These are phyloP conservation scores for Galagoides demidoff DNA, from an alignment of 2,797 vertebrate genomes.

Conservation along the genomic window DNA sequence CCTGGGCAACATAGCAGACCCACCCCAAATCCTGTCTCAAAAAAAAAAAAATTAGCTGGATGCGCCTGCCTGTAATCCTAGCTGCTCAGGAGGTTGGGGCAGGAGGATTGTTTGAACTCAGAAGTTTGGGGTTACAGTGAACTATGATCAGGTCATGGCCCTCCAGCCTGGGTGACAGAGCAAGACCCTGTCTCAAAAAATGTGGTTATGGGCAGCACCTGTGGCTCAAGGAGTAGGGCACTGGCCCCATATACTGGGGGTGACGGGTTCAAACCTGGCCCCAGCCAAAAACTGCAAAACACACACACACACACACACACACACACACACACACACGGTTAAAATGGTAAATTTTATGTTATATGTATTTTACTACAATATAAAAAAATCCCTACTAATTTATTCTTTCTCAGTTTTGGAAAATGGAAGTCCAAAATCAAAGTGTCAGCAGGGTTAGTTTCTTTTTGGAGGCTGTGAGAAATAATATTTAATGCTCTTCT, in stretches of 20 bases:
- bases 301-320: too few species aligned
- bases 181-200: neutral
- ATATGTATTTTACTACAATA: neutral
- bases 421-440: constrained; percentile 2
- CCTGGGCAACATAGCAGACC: neutral
- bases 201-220: too few species aligned
- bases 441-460: neutral
- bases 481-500: neutral
- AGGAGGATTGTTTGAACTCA: neutral
- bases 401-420: neutral
- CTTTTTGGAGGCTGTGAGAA: neutral
- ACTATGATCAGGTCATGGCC: neutral
- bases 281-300: too few species aligned
- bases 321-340: too few species aligned
- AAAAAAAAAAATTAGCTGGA: neutral
- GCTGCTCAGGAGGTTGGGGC: neutral
- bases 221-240: too few species aligned
- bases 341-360: neutral
- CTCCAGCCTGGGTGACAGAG: neutral
- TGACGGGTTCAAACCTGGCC: too few species aligned
- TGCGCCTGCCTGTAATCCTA: neutral
- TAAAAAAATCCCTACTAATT: neutral
- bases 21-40: neutral
- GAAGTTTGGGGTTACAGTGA: neutral
- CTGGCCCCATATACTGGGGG: too few species aligned